These are phyloP conservation scores for Lophius piscatorius DNA, from an alignment of 2,113 vertebrate genomes.

Conservation along the genomic window DNA sequence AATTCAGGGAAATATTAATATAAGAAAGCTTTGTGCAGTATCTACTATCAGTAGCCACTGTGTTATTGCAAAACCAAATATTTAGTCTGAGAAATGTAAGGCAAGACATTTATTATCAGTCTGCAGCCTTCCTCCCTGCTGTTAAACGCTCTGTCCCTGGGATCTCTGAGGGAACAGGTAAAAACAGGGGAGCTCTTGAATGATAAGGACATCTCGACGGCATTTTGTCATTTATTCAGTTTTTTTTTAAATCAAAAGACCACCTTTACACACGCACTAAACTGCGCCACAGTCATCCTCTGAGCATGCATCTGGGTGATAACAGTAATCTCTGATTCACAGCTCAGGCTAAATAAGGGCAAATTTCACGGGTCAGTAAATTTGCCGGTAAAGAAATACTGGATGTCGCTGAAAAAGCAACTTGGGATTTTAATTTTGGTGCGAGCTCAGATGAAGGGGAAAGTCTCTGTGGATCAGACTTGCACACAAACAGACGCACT, in stretches of 20 bases:
- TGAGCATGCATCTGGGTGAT: slow-evolving; percentile 47
- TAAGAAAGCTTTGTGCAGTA: not conserved
- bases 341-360: slow-evolving; percentile 46
- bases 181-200: slow-evolving; percentile 33
- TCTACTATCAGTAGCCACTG: not conserved
- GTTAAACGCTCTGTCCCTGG: slow-evolving; percentile 28
- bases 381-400: slow-evolving; percentile 43
- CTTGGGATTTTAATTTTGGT: slow-evolving; percentile 57
- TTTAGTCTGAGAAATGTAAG: slow-evolving; percentile 15
- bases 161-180: slow-evolving; percentile 8
- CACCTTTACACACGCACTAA: slow-evolving; percentile 35
- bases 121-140: slow-evolving; percentile 1
- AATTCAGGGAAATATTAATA: not conserved
- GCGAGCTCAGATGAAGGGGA: slow-evolving; percentile 34
- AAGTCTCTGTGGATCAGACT: slow-evolving; percentile 19
- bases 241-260: slow-evolving; percentile 19
- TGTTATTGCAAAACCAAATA: slow-evolving; percentile 11
- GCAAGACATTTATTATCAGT: slow-evolving; percentile 11
- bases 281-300: slow-evolving; percentile 26
- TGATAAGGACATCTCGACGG: slow-evolving; percentile 30
- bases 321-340: slow-evolving; percentile 54
- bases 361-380: slow-evolving; percentile 55
- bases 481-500: slow-evolving; percentile 24
- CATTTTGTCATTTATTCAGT: slow-evolving; percentile 40
- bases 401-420: slow-evolving; percentile 37